Conservation (phyloP, 2,797 vertebrate species). For the Myotis planiceps region DNA sequence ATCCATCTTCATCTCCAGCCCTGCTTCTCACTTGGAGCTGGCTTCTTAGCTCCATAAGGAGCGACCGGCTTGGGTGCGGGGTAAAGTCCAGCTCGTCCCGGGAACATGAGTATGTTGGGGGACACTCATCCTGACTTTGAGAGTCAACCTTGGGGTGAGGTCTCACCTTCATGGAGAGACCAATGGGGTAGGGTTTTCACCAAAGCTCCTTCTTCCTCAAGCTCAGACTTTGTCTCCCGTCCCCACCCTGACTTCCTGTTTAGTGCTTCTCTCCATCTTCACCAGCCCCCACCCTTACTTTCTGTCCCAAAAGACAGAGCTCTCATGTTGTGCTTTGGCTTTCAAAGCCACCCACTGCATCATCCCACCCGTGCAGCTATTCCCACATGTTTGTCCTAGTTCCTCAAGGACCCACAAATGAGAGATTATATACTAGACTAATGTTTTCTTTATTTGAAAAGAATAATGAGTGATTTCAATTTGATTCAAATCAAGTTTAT, state of each 20-base stretch:
- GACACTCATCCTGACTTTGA: background rate
- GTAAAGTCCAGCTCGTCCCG: background rate
- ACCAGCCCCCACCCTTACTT: background rate
- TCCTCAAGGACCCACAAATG: background rate
- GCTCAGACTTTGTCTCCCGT: background rate
- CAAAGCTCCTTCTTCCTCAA: background rate
- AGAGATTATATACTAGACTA: background rate
- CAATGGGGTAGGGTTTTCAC: background rate
- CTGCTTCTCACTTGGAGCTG: background rate
- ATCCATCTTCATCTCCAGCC: background rate
- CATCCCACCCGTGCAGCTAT: too few species aligned
- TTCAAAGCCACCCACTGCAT: background rate
- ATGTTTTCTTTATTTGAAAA: background rate
- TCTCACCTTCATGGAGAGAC: background rate
- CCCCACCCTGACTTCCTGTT: background rate
- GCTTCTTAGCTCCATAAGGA: background rate
- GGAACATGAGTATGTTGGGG: background rate
- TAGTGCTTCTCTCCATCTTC: background rate
- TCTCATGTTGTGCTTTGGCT: background rate
- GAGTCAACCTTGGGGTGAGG: background rate
- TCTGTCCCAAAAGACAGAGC: background rate
- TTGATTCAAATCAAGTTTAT: background rate
- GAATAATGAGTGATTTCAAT: background rate
- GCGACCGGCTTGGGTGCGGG: background rate
- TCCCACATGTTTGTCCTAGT: background rate